These are phyloP conservation scores for Canis aureus DNA, from an alignment of 2,113 vertebrate genomes.

Conservation along the genomic window DNA sequence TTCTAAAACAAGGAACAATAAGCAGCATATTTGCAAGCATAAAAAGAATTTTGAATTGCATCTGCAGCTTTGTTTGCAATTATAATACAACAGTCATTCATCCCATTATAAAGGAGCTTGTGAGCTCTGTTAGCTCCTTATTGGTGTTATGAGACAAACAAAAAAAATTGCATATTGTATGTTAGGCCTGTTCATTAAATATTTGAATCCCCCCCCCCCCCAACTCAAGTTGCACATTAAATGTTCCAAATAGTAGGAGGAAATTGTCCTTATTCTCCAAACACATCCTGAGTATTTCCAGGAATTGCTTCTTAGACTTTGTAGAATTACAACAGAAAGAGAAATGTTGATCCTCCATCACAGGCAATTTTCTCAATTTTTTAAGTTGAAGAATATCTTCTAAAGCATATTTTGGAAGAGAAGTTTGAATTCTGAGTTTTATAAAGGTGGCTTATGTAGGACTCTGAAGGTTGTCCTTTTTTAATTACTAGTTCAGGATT, in stretches of 20 bases:
- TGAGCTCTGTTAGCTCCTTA: constrained; percentile 62
- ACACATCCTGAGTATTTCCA: not conserved
- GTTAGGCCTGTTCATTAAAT: constrained; percentile 50
- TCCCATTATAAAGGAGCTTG: constrained; percentile 23
- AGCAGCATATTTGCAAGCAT: constrained; percentile 65
- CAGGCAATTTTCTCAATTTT: not conserved
- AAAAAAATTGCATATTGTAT: constrained; percentile 35
- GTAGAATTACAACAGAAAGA: constrained; percentile 36
- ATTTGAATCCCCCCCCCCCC: not conserved
- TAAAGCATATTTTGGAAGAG: not conserved
- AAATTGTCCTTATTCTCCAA: constrained; percentile 47
- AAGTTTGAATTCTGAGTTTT: not conserved
- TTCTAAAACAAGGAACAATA: constrained; percentile 68
- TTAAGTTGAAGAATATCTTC: not conserved
- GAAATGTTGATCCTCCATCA: not conserved
- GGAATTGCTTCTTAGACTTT: not conserved
- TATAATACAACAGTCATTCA: constrained; percentile 69
- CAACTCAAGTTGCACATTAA: not conserved
- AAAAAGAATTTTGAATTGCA: constrained; percentile 63
- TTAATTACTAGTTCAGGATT: constrained; percentile 8
- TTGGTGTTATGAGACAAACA: constrained; percentile 60
- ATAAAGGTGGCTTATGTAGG: not conserved
- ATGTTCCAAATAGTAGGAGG: not conserved
- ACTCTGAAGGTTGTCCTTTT: not conserved
- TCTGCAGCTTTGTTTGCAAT: constrained; percentile 70